A percentile compares a stretch with the other conserved stretches of the same genome.
phyloP scores from a whole-genome alignment of 1,140 invertebrate genomes.

The Protaetia brevitarsis region DNA sequence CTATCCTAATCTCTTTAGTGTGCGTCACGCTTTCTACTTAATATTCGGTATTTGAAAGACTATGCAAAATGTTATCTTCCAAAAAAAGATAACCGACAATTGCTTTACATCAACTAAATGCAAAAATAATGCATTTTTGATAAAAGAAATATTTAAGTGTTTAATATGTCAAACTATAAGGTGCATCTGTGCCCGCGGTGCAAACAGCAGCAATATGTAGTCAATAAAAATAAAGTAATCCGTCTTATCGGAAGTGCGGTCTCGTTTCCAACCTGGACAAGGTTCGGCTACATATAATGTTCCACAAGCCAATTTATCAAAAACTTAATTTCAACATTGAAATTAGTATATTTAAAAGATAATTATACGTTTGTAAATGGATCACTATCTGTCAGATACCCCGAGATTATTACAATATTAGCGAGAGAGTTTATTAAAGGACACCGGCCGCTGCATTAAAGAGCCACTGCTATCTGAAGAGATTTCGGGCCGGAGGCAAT shows the following conservation, averaged over 20 bases:
- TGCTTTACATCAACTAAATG: too few relatives aligned
- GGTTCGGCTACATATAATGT: neutral
- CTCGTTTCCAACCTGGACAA: neutral
- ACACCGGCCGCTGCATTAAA: neutral
- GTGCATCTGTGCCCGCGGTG: too few relatives aligned
- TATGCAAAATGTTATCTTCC: too few relatives aligned
- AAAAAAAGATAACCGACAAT: too few relatives aligned
- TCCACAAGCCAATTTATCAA: slow-evolving; percentile 13
- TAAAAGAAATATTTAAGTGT: too few relatives aligned
- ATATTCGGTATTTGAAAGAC: too few relatives aligned
- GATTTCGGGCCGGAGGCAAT: slow-evolving; percentile 5
- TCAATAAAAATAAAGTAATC: too few relatives aligned
- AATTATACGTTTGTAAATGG: slow-evolving; percentile 14
- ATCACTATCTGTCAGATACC: slow-evolving; percentile 10
- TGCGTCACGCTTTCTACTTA: too few relatives aligned
- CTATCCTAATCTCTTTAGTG: too few relatives aligned
- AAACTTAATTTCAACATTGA: slow-evolving; percentile 15
- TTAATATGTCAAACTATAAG: too few relatives aligned
- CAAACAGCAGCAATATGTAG: too few relatives aligned
- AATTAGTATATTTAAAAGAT: slow-evolving; percentile 13
- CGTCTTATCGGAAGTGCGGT: neutral
- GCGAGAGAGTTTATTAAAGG: slow-evolving; percentile 12
- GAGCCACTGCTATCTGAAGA: slow-evolving; percentile 14
- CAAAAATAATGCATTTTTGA: too few relatives aligned
- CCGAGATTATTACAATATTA: slow-evolving; percentile 17